Base-by-base conservation (phyloP, 1,140 invertebrate genomes). In the Ceratina calcarata region DNA sequence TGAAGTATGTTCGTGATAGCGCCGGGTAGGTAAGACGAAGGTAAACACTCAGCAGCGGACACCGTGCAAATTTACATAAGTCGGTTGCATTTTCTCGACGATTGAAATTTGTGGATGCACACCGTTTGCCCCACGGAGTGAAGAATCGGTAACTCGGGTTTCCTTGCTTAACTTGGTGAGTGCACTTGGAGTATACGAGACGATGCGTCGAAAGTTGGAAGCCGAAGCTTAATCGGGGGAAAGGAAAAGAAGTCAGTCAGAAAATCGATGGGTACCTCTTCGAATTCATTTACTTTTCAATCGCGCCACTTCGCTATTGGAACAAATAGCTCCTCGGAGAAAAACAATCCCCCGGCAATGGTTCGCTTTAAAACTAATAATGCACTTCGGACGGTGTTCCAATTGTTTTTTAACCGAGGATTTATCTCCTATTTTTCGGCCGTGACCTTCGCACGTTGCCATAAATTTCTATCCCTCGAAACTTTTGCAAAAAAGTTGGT, bases 351-450 rank as follows among this genome's bases (percentile, higher is more conserved):
- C 13, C 6, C 15, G n/a, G 2, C 15, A 20, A 32, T 53, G 24
- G 27, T 20, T 72, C 10, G 3, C 2, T 3, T 27, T 7, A 8
- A 32, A 60, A 64, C 37, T 66, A 60, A 79, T 79, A 79, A 65
- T 8, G 13, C 13, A 3, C 13, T 10, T 7, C 22, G 4, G 49
- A 27, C 13, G 45, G 32, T 13, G 4, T 7, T 13, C 16, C 22
- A 8, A n/a, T 15, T 4, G 12, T 37, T 67, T 51, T 20, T 24
- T 13, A 4, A 22, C 2, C 18, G 22, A 0, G 20, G 64, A 81
- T 81, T 85, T 84, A 84, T 71, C 55, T 55, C 60, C 37, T 76
- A 69, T 68, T 81, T 81, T 65, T 81, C 82, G 82, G n/a, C 83
- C 83, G 57, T 85, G 83, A 85, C 83, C 83, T 84, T 85, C 71